phyloP scores from a whole-genome alignment of 2,113 vertebrate species.

The Centropus bengalensis region DNA sequence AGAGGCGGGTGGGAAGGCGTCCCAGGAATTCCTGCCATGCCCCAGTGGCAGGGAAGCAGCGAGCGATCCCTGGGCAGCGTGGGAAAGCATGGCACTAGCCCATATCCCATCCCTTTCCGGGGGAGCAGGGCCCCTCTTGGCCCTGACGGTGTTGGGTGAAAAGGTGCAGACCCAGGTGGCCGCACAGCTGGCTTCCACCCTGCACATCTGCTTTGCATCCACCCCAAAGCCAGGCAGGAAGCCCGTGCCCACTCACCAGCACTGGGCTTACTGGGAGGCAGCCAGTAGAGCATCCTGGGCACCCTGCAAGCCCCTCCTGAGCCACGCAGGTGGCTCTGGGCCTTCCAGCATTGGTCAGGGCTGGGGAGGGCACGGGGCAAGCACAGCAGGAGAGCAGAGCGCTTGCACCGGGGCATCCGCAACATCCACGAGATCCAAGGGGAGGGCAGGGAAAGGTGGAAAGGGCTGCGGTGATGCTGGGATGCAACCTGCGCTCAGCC shows the following conservation, averaged over 20 bases:
- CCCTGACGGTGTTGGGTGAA: neutral
- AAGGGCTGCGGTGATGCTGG: neutral
- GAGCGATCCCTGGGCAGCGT: fast-evolving
- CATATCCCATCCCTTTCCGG: fast-evolving
- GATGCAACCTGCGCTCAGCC: neutral
- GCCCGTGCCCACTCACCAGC: fast-evolving
- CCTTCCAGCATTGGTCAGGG: fast-evolving
- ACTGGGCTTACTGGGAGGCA: fast-evolving
- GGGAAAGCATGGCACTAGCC: fast-evolving
- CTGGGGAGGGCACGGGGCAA: neutral
- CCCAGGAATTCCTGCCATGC: fast-evolving
- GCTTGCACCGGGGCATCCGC: neutral
- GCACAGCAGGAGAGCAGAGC: neutral
- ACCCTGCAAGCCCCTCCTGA: neutral
- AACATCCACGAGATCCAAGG: fast-evolving
- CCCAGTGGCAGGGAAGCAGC: neutral
- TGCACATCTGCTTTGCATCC: neutral
- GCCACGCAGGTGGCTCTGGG: neutral
- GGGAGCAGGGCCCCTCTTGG: neutral
- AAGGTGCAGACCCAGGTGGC: neutral
- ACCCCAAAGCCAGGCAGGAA: neutral
- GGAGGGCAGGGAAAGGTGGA: neutral
- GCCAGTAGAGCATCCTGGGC: neutral
- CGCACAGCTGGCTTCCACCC: fast-evolving
- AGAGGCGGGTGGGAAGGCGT: neutral